phyloP scores from a whole-genome alignment of 2,888 invertebrate species.

The Drosophila austrosaltans region DNA sequence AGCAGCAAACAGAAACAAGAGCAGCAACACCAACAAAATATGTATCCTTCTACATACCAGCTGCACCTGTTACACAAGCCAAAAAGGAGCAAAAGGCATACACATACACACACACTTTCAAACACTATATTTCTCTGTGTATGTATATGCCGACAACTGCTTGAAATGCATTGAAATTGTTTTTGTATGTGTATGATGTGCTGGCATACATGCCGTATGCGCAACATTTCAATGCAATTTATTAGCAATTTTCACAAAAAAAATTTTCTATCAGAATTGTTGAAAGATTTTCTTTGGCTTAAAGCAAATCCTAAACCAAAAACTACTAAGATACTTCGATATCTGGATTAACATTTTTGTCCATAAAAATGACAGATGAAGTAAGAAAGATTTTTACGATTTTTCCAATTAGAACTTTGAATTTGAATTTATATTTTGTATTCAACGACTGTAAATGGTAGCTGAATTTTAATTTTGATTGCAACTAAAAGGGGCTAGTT shows the following conservation, averaged over 20 bases:
- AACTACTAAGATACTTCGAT: background rate
- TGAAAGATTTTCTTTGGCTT: slow-evolving; percentile 6
- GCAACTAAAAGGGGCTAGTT: no score
- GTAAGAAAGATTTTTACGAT: background rate
- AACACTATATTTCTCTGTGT: background rate
- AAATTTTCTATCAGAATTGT: slow-evolving; percentile 1
- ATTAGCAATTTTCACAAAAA: slow-evolving; percentile 45
- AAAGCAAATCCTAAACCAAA: background rate
- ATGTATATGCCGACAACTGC: slow-evolving; percentile 12
- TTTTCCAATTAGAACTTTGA: background rate
- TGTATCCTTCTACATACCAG: slow-evolving; percentile 41
- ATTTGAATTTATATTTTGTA: background rate
- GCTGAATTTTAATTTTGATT: no score
- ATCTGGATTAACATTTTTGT: background rate
- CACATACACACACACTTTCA: slow-evolving; percentile 25
- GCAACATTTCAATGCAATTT: slow-evolving; percentile 66
- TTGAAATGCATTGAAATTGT: slow-evolving; percentile 67
- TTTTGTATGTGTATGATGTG: slow-evolving; percentile 30
- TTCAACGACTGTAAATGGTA: background rate
- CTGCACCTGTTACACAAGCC: slow-evolving; percentile 73
- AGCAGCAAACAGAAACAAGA: slow-evolving; percentile 35
- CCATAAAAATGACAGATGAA: no score
- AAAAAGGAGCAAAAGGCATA: slow-evolving; percentile 32
- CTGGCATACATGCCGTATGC: slow-evolving; percentile 60
- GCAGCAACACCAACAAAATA: slow-evolving; percentile 40